These are phyloP conservation scores for Sinocyclocheilus anophthalmus DNA, from an alignment of 2,113 vertebrate species.

Conservation along the genomic window DNA sequence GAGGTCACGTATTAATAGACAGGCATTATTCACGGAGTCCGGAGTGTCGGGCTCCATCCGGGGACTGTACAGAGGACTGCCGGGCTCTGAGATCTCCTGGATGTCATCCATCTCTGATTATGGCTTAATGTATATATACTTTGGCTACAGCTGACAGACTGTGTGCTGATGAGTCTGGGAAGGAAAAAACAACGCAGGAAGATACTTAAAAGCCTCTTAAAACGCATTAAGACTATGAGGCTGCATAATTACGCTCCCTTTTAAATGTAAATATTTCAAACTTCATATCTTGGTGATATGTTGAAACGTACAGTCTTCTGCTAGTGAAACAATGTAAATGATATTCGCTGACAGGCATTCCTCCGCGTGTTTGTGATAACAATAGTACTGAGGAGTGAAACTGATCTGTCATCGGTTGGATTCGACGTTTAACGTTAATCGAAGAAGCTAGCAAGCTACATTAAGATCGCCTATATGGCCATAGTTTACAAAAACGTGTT, in stretches of 20 bases:
- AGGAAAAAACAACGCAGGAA: not conserved
- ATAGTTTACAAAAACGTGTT: not conserved
- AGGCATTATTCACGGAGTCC: constrained; percentile 62
- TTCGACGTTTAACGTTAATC: not conserved
- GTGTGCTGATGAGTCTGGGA: not conserved
- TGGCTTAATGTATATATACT: not conserved
- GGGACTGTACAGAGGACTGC: constrained; percentile 42
- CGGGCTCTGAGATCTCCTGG: constrained; percentile 21
- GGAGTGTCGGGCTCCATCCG: constrained; percentile 60
- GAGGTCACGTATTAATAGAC: constrained; percentile 59
- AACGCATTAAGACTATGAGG: not conserved
- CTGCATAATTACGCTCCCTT: not conserved
- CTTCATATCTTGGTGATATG: not conserved
- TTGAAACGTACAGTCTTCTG: not conserved
- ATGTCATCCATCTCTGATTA: constrained; percentile 55
- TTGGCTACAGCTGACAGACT: not conserved
- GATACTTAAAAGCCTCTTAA: not conserved
- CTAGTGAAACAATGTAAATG: not conserved
- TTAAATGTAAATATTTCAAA: not conserved
- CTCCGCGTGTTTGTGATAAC: not conserved
- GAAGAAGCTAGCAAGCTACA: not conserved
- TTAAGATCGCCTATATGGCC: not conserved
- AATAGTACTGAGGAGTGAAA: not conserved
- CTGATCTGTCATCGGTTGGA: not conserved
- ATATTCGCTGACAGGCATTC: not conserved